These are phyloP conservation scores for Agrilus biguttatus DNA, from an alignment of 2,888 invertebrate genomes.

Conservation along the genomic window DNA sequence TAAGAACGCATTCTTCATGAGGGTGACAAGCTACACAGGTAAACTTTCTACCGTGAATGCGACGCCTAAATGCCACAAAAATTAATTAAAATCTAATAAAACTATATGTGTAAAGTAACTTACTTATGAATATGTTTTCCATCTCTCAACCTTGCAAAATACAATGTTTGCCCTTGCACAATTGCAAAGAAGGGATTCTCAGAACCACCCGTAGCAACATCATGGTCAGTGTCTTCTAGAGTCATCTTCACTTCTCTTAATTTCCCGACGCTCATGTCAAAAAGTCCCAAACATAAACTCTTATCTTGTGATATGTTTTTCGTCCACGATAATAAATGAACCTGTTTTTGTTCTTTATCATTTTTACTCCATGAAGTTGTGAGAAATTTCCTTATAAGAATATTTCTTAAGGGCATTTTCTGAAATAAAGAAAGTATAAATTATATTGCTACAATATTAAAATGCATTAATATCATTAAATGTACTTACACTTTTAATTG, in stretches of 20 bases:
- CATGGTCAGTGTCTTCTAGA: slow-evolving; percentile 6
- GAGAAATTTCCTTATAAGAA: not conserved
- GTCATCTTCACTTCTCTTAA: not conserved
- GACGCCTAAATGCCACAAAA: slow-evolving; percentile 10
- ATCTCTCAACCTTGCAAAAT: slow-evolving; percentile 10
- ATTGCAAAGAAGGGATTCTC: slow-evolving; percentile 16
- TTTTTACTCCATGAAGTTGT: no score
- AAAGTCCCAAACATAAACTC: no score
- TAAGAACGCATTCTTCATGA: slow-evolving; percentile 45
- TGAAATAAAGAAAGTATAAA: slow-evolving; percentile 2
- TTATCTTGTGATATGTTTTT: no score
- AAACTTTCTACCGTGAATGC: slow-evolving; percentile 22
- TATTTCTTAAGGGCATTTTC: not conserved
- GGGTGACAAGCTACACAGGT: slow-evolving; percentile 57
- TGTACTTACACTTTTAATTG: slow-evolving; percentile 30
- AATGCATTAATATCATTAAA: not conserved
- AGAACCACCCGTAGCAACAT: slow-evolving; percentile 13
- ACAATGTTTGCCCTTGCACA: slow-evolving; percentile 12
- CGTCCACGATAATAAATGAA: no score
- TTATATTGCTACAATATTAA: not conserved
- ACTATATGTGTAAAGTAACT: not conserved
- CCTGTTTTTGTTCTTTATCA: no score
- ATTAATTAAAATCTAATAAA: not conserved
- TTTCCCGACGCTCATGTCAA: slow-evolving; percentile 8
- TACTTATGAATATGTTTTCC: not conserved